Conservation (phyloP, 37 sponge, comb jelly and placozoan genomes). For the Oopsacas minuta region DNA sequence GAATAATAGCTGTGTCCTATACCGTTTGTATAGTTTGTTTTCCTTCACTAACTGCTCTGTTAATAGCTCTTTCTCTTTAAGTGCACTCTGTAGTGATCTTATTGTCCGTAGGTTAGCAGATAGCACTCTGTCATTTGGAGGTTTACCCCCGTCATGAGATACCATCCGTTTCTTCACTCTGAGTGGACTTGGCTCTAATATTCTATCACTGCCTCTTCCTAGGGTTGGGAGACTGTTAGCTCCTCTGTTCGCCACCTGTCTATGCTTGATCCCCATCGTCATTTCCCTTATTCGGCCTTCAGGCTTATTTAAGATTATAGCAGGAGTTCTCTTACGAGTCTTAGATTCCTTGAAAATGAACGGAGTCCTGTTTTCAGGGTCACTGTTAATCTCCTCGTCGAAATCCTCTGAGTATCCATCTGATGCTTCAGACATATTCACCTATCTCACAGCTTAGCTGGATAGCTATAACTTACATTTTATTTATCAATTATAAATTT, state of each 20-base stretch:
- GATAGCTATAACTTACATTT: too few species aligned
- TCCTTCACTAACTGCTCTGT: background rate
- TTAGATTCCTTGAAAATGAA: background rate
- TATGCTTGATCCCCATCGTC: background rate
- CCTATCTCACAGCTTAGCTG: too few species aligned
- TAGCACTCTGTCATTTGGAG: background rate
- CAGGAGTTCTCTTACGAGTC: background rate
- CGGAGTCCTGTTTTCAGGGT: background rate
- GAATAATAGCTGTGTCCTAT: too few species aligned
- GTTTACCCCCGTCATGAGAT: background rate
- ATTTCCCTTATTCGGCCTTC: background rate
- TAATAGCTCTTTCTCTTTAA: background rate
- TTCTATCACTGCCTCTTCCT: background rate
- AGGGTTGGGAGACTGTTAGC: background rate
- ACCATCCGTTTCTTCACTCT: background rate
- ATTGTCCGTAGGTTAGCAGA: background rate
- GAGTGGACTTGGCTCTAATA: background rate
- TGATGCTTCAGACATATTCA: conserved; percentile 5
- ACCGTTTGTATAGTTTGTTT: conserved; percentile 14
- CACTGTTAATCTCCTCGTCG: background rate
- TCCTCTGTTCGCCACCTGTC: conserved; percentile 8
- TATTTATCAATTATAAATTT: too few species aligned
- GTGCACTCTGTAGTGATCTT: background rate
- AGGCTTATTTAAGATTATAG: background rate
- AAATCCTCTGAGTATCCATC: conserved; percentile 14